These are phyloP conservation scores for Prietella phreatophila DNA, from an alignment of 2,113 vertebrate species.

Conservation along the genomic window DNA sequence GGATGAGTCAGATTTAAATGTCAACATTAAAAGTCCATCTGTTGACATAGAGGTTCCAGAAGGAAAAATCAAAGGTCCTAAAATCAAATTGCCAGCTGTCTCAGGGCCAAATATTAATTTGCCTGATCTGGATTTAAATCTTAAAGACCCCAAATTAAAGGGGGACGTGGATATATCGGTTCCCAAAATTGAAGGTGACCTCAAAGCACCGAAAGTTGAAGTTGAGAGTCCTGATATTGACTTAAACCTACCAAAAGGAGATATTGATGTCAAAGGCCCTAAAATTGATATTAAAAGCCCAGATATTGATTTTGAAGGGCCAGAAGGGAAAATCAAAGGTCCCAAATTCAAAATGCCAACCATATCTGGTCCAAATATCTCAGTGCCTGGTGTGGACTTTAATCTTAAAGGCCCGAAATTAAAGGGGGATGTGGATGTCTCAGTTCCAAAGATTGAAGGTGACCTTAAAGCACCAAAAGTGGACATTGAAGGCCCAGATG, in stretches of 20 bases:
- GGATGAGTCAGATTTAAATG: background rate
- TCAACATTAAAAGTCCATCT: background rate
- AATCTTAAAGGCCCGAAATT: constrained; percentile 59
- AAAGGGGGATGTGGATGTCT: constrained; percentile 34
- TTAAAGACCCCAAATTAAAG: constrained; percentile 15
- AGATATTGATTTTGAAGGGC: constrained; percentile 50
- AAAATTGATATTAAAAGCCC: constrained; percentile 24
- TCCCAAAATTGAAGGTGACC: constrained; percentile 21
- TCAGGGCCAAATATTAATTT: constrained; percentile 19
- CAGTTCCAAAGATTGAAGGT: constrained; percentile 29
- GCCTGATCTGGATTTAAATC: constrained; percentile 17
- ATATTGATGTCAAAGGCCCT: constrained; percentile 27
- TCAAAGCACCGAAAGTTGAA: constrained; percentile 61
- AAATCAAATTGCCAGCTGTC: constrained; percentile 25
- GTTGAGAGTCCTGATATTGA: constrained; percentile 15
- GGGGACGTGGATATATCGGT: constrained; percentile 6
- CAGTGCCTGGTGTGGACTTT: constrained; percentile 61
- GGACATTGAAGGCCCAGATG: constrained; percentile 45
- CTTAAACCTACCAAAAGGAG: background rate
- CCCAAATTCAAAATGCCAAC: constrained; percentile 71
- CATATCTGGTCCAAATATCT: constrained; percentile 62
- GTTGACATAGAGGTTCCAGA: constrained; percentile 24
- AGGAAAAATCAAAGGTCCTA: constrained; percentile 12
- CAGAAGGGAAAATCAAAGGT: constrained; percentile 52
- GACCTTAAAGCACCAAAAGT: constrained; percentile 44